Base-by-base conservation (phyloP, 23 tunicate genomes). In the Diplosoma virens region DNA sequence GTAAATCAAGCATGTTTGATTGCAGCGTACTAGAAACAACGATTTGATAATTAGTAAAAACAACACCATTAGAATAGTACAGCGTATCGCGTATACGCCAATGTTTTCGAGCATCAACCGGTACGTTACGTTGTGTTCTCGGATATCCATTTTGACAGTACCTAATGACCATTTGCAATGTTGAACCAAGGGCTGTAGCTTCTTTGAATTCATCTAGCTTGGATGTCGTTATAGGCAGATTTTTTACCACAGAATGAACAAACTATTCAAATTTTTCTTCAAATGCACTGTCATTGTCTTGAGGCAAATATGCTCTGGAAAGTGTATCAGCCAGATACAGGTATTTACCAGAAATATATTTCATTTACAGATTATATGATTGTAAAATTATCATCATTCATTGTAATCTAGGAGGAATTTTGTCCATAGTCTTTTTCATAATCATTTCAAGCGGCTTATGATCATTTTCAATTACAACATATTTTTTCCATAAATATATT, bases 391-490 rank as follows among this genome's bases (percentile, higher is more conserved):
- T 22, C 82, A 84, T 75, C 69, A 84, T 22, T 4, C 75, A 65
- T 34, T 76, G 88, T 30, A 84, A 60, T 32, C 82, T 36, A 1
- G 75, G 76, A 1, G 88, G 88, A 18, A 77, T 69, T 64, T 75
- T 75, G 77, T 60, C n/a, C 16, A 84, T 36, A 5, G 64, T 25
- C 32, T 79, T 79, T 23, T 67, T 67, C 65, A 50, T 36, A 24
- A 84, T 84, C 3, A 69, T 22, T 25, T 76, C 81, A 33, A 84
- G 46, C 1, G 77, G 82, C 55, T 84, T 84, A 59, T 84, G 88
- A 30, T 84, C 88, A 11, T 53, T 76, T 36, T 82, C 77, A 28
- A 76, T 74, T 11, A 31, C 23, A 9, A 59, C 72, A 16, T n/a
- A 5, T 37, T 47, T n/a, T 47, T 47, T 2, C 78, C 78, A 26